Conservation (phyloP, 2,888 invertebrate genomes). For the Syrista parreyssii region DNA sequence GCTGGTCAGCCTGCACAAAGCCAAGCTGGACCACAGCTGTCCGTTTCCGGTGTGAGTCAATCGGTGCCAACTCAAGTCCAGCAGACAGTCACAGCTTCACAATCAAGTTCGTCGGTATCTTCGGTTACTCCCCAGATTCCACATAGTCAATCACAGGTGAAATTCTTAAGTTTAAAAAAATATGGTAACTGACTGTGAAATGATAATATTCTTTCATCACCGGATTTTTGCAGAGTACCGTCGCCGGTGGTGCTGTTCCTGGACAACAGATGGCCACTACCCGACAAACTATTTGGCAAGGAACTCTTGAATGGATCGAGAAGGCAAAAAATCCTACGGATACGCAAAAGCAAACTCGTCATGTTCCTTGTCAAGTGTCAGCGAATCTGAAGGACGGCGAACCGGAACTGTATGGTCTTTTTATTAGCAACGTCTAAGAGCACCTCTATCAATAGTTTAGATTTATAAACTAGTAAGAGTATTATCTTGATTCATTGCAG, state of each 20-base stretch:
- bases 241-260: slow-evolving; percentile 42
- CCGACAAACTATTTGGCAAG: slow-evolving; percentile 78
- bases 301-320: slow-evolving; percentile 92
- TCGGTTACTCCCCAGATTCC: slow-evolving; percentile 50
- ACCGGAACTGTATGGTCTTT: slow-evolving; percentile 78
- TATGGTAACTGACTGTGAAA: not conserved
- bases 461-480: slow-evolving; percentile 6
- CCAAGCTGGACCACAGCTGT: slow-evolving; percentile 52
- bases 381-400: slow-evolving; percentile 83
- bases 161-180: not conserved
- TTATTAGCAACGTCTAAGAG: not conserved
- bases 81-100: slow-evolving; percentile 57
- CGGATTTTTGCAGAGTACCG: slow-evolving; percentile 43
- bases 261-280: slow-evolving; percentile 63
- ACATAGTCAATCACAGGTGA: slow-evolving; percentile 53
- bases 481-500: slow-evolving; percentile 58
- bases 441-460: slow-evolving; percentile 13
- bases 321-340: slow-evolving; percentile 84
- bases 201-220: not conserved
- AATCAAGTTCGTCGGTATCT: slow-evolving; percentile 48
- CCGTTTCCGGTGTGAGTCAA: slow-evolving; percentile 56
- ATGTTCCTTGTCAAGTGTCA: slow-evolving; percentile 82
- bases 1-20: slow-evolving; percentile 43
- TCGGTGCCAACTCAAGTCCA: slow-evolving; percentile 58
- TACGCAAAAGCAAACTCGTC: slow-evolving; percentile 79